Base-by-base conservation (phyloP, 2,888 invertebrate genomes). In the Petrophora chlorosata region DNA sequence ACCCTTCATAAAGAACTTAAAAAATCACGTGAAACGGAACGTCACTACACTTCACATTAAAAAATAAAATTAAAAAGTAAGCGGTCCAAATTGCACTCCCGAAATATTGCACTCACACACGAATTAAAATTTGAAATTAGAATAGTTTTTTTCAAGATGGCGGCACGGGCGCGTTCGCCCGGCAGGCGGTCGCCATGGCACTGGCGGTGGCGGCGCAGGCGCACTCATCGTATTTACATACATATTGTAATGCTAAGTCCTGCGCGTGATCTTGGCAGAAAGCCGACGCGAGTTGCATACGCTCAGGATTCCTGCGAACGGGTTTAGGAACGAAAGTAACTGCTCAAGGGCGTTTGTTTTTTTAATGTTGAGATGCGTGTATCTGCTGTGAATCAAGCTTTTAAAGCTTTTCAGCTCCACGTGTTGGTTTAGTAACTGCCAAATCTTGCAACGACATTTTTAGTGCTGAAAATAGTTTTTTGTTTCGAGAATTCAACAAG, bases 151-250 rank as follows among this genome's bases (percentile, higher is more conserved):
- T 60, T 65, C 49, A 66, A 61, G 41, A 70, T 59, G 70, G 69
- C 66, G 73, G 73, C 70, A 64, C 67, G 65, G 73, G 82, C 82
- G 79, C 87, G 82, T 73, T 56, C 79, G 83, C 70, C 70, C 63
- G 70, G 52, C 73, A 59, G 72, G 65, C 79, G 73, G 74, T 66
- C 83, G 87, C 86, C 88, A 87, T 88, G 78, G 79, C 82, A 88
- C 88, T 89, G 85, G 63, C 61, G 25, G 53, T 67, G 49, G 35
- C 48, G 67, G 81, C 82, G 79, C 71, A 58, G 55, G 77, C 82
- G 79, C 46, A 51, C 53, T 53, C 51, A 44, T 57, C 50, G 49
- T 55, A 73, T 74, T 82, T 83, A 81, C 83, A 83, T 82, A 81
- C 79, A 77, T 82, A 82, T 79, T 79, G 76, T 78, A 78, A 79